phyloP scores from a whole-genome alignment of 2,888 invertebrate species.

The Tholera decimalis region DNA sequence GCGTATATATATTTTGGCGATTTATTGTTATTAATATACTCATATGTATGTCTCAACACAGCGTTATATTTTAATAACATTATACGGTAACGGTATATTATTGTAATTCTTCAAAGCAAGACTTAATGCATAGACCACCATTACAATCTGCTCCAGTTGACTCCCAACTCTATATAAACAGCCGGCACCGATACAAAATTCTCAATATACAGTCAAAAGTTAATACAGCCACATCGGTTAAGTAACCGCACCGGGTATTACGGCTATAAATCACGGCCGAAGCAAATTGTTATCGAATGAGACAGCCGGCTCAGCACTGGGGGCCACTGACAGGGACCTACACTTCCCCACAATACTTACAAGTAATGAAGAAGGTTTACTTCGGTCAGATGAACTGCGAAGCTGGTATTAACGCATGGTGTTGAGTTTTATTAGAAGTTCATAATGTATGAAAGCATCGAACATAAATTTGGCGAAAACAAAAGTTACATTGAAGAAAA shows the following conservation, averaged over 20 bases:
- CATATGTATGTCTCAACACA: too few relatives aligned
- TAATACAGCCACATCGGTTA: conserved; percentile 71
- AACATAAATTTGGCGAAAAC: too few relatives aligned
- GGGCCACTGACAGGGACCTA: conserved; percentile 38
- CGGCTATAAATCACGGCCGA: conserved; percentile 81
- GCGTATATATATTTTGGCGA: too few relatives aligned
- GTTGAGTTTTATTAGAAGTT: too few relatives aligned
- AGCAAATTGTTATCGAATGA: conserved; percentile 86
- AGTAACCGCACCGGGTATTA: conserved; percentile 75
- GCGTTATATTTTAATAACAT: too few relatives aligned
- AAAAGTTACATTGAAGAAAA: too few relatives aligned
- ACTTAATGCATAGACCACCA: not conserved
- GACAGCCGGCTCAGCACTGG: conserved; percentile 67
- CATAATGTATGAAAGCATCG: too few relatives aligned
- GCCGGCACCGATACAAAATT: conserved; percentile 34
- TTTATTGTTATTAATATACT: too few relatives aligned
- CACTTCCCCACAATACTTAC: conserved; percentile 12
- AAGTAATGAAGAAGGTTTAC: conserved; percentile 9
- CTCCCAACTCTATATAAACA: conserved; percentile 6
- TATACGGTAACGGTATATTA: too few relatives aligned
- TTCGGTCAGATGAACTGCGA: not conserved
- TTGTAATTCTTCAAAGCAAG: too few relatives aligned
- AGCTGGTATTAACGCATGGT: too few relatives aligned
- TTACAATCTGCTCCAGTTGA: not conserved
- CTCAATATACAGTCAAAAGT: conserved; percentile 60